These are phyloP conservation scores for Drosophila lini DNA, from an alignment of 1,140 invertebrate genomes.

Conservation along the genomic window DNA sequence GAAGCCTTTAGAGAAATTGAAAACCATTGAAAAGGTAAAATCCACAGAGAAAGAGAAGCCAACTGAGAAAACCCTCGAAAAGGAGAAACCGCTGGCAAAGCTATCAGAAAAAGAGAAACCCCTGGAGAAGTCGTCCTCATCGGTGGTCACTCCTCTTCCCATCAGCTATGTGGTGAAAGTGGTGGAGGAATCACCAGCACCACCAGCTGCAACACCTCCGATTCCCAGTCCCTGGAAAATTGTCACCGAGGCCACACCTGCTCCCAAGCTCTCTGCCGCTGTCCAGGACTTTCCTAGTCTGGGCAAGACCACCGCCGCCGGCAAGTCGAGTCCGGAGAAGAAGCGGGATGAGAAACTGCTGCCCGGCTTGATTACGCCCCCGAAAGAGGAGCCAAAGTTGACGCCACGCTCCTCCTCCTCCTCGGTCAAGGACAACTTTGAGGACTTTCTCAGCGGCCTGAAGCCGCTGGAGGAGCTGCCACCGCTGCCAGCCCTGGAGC, in stretches of 20 bases:
- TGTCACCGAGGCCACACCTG: slow-evolving; percentile 15
- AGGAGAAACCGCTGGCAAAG: slow-evolving; percentile 7
- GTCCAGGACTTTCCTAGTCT: slow-evolving; percentile 35
- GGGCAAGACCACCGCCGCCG: slow-evolving; percentile 14
- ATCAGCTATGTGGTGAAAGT: slow-evolving; percentile 15
- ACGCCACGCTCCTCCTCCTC: not conserved
- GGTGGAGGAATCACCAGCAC: slow-evolving; percentile 4
- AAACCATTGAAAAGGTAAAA: slow-evolving; percentile 10
- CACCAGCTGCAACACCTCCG: not conserved
- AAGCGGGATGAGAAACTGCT: slow-evolving; percentile 36
- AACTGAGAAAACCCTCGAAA: not conserved
- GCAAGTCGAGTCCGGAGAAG: slow-evolving; percentile 27
- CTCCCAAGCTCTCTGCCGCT: slow-evolving; percentile 19
- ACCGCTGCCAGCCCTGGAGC: slow-evolving; percentile 71
- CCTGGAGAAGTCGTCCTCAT: not conserved
- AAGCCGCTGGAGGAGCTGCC: slow-evolving; percentile 65
- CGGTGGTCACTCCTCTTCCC: not conserved
- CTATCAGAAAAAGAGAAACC: slow-evolving; percentile 1
- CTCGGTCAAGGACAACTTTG: slow-evolving; percentile 45
- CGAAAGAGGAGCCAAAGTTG: slow-evolving; percentile 8
- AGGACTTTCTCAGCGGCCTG: slow-evolving; percentile 63
- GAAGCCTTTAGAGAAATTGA: not conserved
- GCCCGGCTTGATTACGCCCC: slow-evolving; percentile 17
- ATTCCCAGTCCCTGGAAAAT: slow-evolving; percentile 27
- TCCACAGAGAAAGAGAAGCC: not conserved